Evolutionary conservation across 2,113 vertebrate genomes (phyloP).

Genomic region (Istiophorus platypterus): DNA sequence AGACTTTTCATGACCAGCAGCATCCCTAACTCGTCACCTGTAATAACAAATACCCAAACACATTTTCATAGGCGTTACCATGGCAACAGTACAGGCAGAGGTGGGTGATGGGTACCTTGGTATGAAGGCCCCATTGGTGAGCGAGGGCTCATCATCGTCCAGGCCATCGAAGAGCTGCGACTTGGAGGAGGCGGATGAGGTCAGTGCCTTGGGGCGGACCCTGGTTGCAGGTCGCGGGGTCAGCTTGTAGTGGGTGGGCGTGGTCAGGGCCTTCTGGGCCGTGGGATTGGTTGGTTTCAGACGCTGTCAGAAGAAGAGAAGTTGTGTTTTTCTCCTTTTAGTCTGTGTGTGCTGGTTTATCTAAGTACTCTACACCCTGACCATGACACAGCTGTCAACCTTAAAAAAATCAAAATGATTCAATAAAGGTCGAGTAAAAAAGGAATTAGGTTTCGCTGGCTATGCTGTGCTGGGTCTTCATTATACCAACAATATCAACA

Average conservation of each 20-base stretch:
- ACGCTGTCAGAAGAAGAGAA: constrained; percentile 81
- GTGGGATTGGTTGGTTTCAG: constrained; percentile 97
- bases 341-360: too few relatives aligned
- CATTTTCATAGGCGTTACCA: background rate
- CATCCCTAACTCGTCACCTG: too few relatives aligned
- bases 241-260: constrained; percentile 95
- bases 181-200: constrained; percentile 89
- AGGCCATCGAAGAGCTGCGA: constrained; percentile 95
- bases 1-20: too few relatives aligned
- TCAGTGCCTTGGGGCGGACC: constrained; percentile 93
- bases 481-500: too few relatives aligned
- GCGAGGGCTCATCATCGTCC: constrained; percentile 92
- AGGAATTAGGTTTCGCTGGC: too few relatives aligned
- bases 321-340: too few relatives aligned
- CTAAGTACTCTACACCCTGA: too few relatives aligned
- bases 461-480: background rate
- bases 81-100: background rate
- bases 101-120: constrained; percentile 85
- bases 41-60: too few relatives aligned
- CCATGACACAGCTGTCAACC: too few relatives aligned
- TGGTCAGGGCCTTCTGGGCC: constrained; percentile 95
- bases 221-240: constrained; percentile 92
- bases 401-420: too few relatives aligned
- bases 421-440: too few relatives aligned
- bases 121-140: constrained; percentile 92